A percentile compares a stretch with the other conserved stretches of the same genome.
Conservation (phyloP, 2,888 invertebrate species). For the Drosophila setosimentum region DNA sequence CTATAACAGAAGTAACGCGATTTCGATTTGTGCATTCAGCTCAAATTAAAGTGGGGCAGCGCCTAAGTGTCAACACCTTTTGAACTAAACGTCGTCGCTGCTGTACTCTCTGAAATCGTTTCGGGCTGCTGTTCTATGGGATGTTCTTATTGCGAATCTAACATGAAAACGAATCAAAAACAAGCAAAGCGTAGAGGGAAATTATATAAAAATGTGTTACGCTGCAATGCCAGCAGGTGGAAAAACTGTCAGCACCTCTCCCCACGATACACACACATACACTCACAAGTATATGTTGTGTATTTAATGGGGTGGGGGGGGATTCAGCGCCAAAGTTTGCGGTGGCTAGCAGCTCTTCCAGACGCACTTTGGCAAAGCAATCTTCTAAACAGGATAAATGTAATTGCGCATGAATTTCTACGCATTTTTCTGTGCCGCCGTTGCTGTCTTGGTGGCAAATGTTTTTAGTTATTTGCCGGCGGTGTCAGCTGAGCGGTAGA, state of each 20-base stretch:
- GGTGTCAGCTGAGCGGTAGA: conserved; percentile 55
- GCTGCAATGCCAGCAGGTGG: conserved; percentile 60
- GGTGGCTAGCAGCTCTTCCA: conserved; percentile 71
- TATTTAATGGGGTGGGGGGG: background rate
- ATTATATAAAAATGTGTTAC: conserved; percentile 72
- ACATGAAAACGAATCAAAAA: conserved; percentile 81
- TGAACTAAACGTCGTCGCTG: conserved; percentile 46
- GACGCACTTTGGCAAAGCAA: conserved; percentile 82
- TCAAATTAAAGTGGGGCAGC: conserved; percentile 76
- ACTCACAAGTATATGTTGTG: background rate
- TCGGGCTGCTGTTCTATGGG: conserved; percentile 25
- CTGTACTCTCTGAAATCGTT: conserved; percentile 47
- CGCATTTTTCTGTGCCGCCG: conserved; percentile 80
- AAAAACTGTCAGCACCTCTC: conserved; percentile 5
- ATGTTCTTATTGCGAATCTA: conserved; percentile 47
- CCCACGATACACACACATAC: conserved; percentile 1
- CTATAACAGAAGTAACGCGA: conserved; percentile 43
- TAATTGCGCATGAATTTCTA: conserved; percentile 85
- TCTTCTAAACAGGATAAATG: conserved; percentile 85
- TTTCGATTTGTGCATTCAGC: conserved; percentile 68
- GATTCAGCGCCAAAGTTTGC: conserved; percentile 32
- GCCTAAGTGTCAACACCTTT: conserved; percentile 72
- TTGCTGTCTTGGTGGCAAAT: conserved; percentile 51
- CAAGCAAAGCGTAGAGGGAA: conserved; percentile 76
- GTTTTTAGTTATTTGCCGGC: conserved; percentile 67